phyloP scores from a whole-genome alignment of 2,113 vertebrate species.

The Tricholaema leucomelas region DNA sequence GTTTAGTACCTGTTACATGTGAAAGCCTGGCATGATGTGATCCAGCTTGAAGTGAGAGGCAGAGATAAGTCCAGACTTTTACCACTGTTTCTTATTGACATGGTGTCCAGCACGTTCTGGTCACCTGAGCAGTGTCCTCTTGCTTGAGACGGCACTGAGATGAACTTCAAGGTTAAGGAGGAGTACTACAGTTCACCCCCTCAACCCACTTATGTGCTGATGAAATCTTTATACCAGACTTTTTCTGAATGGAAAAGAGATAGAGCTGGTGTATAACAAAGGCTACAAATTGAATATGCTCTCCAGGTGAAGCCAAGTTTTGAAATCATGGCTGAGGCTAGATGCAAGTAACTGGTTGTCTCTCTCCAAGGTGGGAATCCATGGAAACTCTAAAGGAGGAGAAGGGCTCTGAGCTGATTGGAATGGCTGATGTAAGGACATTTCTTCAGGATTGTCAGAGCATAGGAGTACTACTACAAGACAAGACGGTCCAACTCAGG shows the following conservation, averaged over 20 bases:
- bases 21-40: no score
- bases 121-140: background rate
- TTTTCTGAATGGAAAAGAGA: background rate
- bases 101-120: background rate
- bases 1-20: background rate
- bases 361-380: slow-evolving; percentile 79
- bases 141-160: background rate
- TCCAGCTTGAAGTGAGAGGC: background rate
- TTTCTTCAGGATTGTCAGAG: slow-evolving; percentile 84
- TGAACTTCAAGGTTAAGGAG: background rate
- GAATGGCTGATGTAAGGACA: slow-evolving; percentile 71
- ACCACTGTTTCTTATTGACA: background rate
- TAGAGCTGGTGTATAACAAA: background rate
- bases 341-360: background rate
- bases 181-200: background rate
- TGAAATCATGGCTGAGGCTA: background rate
- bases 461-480: slow-evolving; percentile 74
- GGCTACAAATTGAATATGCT: background rate
- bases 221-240: background rate
- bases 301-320: background rate
- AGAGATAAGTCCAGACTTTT: background rate
- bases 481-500: slow-evolving; percentile 67
- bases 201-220: background rate
- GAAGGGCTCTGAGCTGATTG: slow-evolving; percentile 80
- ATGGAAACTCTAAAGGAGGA: slow-evolving; percentile 85